Conservation (phyloP, 2,888 invertebrate species). For the Crematogaster levior region DNA sequence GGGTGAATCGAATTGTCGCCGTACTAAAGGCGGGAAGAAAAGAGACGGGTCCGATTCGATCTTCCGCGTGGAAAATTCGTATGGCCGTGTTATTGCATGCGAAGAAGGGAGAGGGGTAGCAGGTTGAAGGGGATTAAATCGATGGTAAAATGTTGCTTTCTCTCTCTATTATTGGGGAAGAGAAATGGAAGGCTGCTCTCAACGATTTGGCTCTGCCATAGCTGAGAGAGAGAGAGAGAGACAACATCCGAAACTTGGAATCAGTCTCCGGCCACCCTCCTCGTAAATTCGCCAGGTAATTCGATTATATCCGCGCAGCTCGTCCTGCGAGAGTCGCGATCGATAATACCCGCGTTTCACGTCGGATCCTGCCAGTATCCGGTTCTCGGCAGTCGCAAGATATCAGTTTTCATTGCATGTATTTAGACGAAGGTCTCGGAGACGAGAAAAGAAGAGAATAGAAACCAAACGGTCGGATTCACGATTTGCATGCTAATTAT, state of each 20-base stretch:
- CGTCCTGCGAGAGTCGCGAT: conserved; percentile 55
- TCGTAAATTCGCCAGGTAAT: conserved; percentile 54
- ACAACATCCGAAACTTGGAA: conserved; percentile 49
- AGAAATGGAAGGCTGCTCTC: conserved; percentile 30
- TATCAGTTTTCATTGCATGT: conserved; percentile 41
- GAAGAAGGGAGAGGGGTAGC: conserved; percentile 42
- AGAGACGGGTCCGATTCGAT: conserved; percentile 67
- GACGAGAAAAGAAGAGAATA: background rate
- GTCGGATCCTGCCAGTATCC: conserved; percentile 53
- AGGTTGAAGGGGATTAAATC: conserved; percentile 67
- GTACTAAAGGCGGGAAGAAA: conserved; percentile 53
- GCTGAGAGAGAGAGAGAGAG: conserved; percentile 10
- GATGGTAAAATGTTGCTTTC: conserved; percentile 64
- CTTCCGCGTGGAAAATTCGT: conserved; percentile 71
- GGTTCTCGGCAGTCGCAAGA: conserved; percentile 41
- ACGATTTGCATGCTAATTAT: background rate
- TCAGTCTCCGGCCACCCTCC: conserved; percentile 28
- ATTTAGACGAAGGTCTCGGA: conserved; percentile 20
- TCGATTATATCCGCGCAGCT: conserved; percentile 55
- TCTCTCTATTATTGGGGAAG: background rate
- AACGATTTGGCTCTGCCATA: background rate
- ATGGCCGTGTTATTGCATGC: conserved; percentile 61
- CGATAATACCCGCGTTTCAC: conserved; percentile 61
- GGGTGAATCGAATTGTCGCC: conserved; percentile 75
- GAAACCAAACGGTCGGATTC: background rate